Percentiles rank a stretch among this genome's conserved stretches.
phyloP scores from a whole-genome alignment of 2,888 invertebrate genomes.

The Mythimna albipuncta region DNA sequence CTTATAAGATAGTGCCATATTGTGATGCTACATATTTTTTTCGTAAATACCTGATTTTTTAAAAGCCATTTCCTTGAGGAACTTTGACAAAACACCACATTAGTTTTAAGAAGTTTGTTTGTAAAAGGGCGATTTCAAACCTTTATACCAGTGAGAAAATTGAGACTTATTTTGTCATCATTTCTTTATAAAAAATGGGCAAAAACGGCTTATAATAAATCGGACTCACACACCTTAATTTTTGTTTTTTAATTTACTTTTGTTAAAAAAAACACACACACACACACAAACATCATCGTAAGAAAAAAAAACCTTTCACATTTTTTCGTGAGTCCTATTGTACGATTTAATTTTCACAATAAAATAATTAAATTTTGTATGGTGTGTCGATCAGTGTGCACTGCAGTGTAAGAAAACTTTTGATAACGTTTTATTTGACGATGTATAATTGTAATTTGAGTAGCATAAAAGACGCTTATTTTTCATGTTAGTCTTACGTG shows the following conservation, averaged over 20 bases:
- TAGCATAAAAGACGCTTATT: slow-evolving; percentile 84
- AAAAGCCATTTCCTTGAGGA: not conserved
- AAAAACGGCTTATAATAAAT: not conserved
- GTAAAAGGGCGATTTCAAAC: slow-evolving; percentile 13
- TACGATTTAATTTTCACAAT: slow-evolving; percentile 18
- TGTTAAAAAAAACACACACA: not conserved
- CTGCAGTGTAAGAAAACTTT: slow-evolving; percentile 44
- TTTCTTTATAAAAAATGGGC: slow-evolving; percentile 3
- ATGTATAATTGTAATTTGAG: slow-evolving; percentile 62
- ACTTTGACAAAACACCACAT: slow-evolving; percentile 1
- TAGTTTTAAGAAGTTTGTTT: slow-evolving; percentile 12
- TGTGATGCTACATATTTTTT: slow-evolving; percentile 22
- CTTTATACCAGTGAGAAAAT: slow-evolving; percentile 44
- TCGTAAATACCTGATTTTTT: not conserved
- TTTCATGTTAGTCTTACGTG: slow-evolving; percentile 83
- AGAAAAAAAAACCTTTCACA: not conserved
- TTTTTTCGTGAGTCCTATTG: slow-evolving; percentile 8
- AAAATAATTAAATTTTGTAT: slow-evolving; percentile 14
- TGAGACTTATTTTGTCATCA: slow-evolving; percentile 23
- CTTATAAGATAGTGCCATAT: slow-evolving; percentile 56
- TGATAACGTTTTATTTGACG: slow-evolving; percentile 47
- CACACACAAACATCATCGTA: too few relatives aligned
- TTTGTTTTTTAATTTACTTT: not conserved
- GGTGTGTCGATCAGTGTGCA: slow-evolving; percentile 40
- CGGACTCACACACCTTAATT: not conserved